These are phyloP conservation scores for Typhlichthys subterraneus DNA, from an alignment of 2,797 vertebrate genomes.

Conservation along the genomic window DNA sequence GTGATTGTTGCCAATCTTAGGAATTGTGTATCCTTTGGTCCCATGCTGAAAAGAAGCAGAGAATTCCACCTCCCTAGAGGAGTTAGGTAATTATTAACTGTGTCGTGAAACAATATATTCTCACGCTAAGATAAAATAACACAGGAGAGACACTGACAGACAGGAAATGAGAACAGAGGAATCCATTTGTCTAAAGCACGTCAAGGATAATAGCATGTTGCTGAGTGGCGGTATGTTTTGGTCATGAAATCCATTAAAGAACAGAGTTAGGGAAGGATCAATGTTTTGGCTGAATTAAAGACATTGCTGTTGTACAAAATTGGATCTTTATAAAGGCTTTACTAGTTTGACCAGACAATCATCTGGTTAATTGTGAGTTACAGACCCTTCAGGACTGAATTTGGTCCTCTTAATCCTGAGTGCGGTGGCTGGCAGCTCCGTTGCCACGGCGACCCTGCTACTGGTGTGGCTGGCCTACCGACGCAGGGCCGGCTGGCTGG, in stretches of 20 bases:
- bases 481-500: conserved; percentile 29
- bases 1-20: conserved; percentile 46
- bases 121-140: conserved; percentile 46
- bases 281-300: neutral
- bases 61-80: conserved; percentile 52
- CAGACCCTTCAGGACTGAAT: conserved; percentile 46
- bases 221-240: conserved; percentile 1
- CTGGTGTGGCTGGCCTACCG: conserved; percentile 65
- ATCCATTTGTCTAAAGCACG: conserved; percentile 34
- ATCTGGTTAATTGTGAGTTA: conserved; percentile 8
- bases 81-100: conserved; percentile 64
- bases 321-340: neutral
- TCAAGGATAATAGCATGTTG: conserved; percentile 14
- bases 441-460: conserved; percentile 51
- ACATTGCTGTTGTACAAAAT: neutral
- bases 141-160: conserved; percentile 16
- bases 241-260: neutral
- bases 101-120: conserved; percentile 48
- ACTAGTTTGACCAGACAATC: neutral
- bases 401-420: conserved; percentile 50
- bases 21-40: conserved; percentile 69
- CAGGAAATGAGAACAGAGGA: conserved; percentile 54
- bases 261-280: too few relatives aligned
- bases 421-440: conserved; percentile 47
- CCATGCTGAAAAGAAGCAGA: conserved; percentile 62